phyloP scores from a whole-genome alignment of 2,888 invertebrate genomes.

The Sphaeridia pumilis region DNA sequence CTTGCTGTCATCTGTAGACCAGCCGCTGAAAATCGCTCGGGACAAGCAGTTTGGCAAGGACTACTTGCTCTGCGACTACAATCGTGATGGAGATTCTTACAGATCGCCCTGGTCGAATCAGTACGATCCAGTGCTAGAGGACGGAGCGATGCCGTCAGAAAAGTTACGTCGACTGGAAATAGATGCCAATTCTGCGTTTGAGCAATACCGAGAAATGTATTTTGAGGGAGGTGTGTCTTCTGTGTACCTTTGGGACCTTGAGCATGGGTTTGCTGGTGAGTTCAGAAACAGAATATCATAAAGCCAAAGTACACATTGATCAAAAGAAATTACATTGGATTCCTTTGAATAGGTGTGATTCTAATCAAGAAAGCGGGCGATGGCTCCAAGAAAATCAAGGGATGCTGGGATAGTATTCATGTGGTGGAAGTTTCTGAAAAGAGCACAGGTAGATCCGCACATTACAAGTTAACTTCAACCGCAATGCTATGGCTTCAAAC shows the following conservation, averaged over 20 bases:
- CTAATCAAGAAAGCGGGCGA: conserved; percentile 98
- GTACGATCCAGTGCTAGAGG: conserved; percentile 94
- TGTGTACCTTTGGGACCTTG: conserved; percentile 98
- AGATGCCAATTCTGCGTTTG: conserved; percentile 96
- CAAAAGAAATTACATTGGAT: too few relatives aligned
- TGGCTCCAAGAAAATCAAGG: conserved; percentile 95
- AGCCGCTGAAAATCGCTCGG: conserved; percentile 87
- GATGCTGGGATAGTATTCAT: conserved; percentile 99
- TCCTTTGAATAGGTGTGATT: conserved; percentile 63
- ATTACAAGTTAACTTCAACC: conserved; percentile 97
- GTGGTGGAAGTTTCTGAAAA: conserved; percentile 98
- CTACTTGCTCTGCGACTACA: conserved; percentile 96
- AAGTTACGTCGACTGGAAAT: conserved; percentile 87
- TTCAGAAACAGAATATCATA: too few relatives aligned
- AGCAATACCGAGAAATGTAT: conserved; percentile 97
- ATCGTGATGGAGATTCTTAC: conserved; percentile 97
- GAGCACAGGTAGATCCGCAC: conserved; percentile 81
- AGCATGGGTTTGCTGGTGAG: conserved; percentile 87
- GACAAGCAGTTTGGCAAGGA: conserved; percentile 93
- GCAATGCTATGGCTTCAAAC: conserved; percentile 99
- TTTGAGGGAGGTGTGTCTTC: conserved; percentile 99
- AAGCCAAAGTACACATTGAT: too few relatives aligned
- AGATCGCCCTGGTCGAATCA: conserved; percentile 99
- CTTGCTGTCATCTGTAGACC: conserved; percentile 91
- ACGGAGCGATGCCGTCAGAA: conserved; percentile 97